phyloP scores from a whole-genome alignment of 2,888 invertebrate species.

The Hypena proboscidalis region DNA sequence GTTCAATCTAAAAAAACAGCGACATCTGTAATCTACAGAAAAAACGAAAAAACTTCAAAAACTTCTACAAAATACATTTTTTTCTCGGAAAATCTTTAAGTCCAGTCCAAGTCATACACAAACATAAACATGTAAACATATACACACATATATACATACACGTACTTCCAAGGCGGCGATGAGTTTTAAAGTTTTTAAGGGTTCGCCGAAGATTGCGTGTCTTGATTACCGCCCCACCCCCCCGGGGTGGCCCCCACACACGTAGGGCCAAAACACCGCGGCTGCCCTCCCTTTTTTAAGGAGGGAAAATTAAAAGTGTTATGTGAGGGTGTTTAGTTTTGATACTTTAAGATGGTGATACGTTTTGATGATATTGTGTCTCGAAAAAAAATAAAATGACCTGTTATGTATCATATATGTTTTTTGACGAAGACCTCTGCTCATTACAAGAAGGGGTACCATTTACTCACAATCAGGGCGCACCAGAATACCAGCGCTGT shows the following conservation, averaged over 20 bases:
- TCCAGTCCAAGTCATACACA: constrained; percentile 60
- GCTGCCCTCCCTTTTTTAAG: constrained; percentile 83
- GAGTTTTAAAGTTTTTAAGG: constrained; percentile 87
- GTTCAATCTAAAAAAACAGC: no score
- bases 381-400: no score
- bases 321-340: constrained; percentile 53
- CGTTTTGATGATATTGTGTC: neutral
- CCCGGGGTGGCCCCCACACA: constrained; percentile 60
- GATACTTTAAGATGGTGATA: constrained; percentile 68
- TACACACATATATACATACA: constrained; percentile 46
- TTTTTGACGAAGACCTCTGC: no score
- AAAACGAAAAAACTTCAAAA: constrained; percentile 3
- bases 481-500: no score
- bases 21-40: no score
- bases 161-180: constrained; percentile 75
- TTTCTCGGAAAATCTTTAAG: no score
- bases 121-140: constrained; percentile 44
- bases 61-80: no score
- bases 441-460: no score
- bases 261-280: constrained; percentile 71
- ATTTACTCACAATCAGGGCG: no score
- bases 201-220: constrained; percentile 87
- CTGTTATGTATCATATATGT: neutral
- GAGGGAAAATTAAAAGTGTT: constrained; percentile 85
- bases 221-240: constrained; percentile 83